phyloP scores from a whole-genome alignment of 2,113 vertebrate genomes.

The Paralichthys olivaceus region DNA sequence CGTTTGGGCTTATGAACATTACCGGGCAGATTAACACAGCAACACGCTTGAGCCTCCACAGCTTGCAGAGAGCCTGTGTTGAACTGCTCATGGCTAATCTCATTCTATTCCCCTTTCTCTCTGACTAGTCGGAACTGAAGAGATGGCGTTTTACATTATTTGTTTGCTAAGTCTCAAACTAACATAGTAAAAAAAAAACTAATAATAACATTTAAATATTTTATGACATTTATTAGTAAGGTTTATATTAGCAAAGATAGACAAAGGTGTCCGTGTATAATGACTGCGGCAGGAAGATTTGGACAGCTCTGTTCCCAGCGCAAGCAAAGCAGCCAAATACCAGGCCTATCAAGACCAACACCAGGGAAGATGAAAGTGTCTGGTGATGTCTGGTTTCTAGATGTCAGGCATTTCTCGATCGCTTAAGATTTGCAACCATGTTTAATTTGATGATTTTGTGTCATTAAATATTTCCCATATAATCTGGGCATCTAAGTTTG shows the following conservation, averaged over 20 bases:
- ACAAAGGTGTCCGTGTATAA: background rate
- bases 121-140: constrained; percentile 16
- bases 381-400: background rate
- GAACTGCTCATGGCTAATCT: constrained; percentile 76
- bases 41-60: constrained; percentile 67
- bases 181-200: background rate
- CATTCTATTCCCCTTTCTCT: constrained; percentile 62
- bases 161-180: background rate
- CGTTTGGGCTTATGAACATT: constrained; percentile 72
- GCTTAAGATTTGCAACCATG: background rate
- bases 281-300: constrained; percentile 9
- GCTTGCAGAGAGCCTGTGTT: constrained; percentile 63
- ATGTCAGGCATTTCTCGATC: background rate
- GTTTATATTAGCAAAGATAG: constrained; percentile 1
- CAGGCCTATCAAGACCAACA: constrained; percentile 15
- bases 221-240: background rate
- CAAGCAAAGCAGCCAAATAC: constrained; percentile 23
- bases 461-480: background rate
- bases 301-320: background rate
- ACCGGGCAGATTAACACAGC: constrained; percentile 76
- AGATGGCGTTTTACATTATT: constrained; percentile 9
- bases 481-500: background rate
- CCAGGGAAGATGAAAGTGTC: constrained; percentile 9
- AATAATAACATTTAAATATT: background rate
- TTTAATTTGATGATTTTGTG: background rate